Conservation (phyloP, 2,113 vertebrate species). For the Pterocles burchelli region DNA sequence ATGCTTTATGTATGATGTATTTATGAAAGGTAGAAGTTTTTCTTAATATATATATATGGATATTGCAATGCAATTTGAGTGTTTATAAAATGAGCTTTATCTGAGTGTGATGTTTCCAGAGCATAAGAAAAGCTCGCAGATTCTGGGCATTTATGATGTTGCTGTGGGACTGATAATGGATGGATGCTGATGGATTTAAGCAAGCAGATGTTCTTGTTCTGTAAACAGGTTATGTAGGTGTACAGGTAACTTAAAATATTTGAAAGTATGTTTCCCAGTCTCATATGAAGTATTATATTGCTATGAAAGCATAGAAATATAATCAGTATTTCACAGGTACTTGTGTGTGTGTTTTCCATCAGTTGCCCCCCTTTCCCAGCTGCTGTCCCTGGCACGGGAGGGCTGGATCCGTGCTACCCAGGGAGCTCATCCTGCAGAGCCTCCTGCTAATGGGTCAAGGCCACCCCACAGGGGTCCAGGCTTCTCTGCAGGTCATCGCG, state of each 20-base stretch:
- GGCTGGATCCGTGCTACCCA: background rate
- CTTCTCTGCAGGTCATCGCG: background rate
- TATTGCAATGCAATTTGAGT: conserved; percentile 3
- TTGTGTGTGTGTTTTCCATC: background rate
- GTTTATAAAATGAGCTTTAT: conserved; percentile 27
- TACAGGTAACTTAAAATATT: background rate
- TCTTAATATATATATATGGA: background rate
- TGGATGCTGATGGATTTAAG: background rate
- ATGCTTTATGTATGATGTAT: conserved; percentile 21
- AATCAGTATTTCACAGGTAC: background rate
- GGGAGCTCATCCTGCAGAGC: background rate
- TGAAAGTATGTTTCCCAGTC: background rate
- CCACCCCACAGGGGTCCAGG: background rate
- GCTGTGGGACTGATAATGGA: background rate
- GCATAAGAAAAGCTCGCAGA: background rate
- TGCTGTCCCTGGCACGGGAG: background rate
- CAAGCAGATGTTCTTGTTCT: background rate
- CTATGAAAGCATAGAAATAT: conserved; percentile 25
- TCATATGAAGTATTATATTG: conserved; percentile 2
- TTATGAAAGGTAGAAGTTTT: conserved; percentile 32
- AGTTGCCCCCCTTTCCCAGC: background rate
- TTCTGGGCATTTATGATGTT: background rate
- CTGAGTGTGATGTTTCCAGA: background rate
- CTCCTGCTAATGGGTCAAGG: background rate
- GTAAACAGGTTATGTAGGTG: background rate